Conservation (phyloP, 2,888 invertebrate species). For the Dryobotodes eremita region DNA sequence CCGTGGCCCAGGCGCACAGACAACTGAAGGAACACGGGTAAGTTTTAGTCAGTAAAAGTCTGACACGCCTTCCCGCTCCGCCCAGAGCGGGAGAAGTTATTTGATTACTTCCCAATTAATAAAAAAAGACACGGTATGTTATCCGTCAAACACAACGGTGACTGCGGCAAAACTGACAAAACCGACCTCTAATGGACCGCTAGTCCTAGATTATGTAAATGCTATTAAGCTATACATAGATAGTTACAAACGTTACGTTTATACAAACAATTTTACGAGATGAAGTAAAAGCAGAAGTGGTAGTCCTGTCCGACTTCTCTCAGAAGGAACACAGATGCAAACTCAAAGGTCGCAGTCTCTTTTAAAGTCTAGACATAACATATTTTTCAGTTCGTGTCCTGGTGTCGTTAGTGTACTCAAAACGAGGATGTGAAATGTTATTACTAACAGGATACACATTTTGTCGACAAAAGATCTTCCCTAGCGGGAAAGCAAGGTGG, state of each 20-base stretch:
- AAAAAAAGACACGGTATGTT: too few species aligned
- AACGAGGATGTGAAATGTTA: slow-evolving; percentile 22
- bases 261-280: background rate
- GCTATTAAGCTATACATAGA: too few species aligned
- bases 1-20: too few species aligned
- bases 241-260: too few species aligned
- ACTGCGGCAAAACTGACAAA: background rate
- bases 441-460: slow-evolving; percentile 30
- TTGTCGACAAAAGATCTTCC: slow-evolving; percentile 1
- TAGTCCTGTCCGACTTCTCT: too few species aligned
- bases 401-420: slow-evolving; percentile 1
- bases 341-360: background rate
- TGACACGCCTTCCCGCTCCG: too few species aligned
- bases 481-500: slow-evolving; percentile 16
- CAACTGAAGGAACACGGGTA: too few species aligned
- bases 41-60: too few species aligned
- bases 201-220: background rate
- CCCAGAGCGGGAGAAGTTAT: too few species aligned
- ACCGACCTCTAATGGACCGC: background rate
- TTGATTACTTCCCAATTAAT: too few species aligned
- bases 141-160: background rate
- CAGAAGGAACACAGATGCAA: background rate
- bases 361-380: background rate
- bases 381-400: slow-evolving; percentile 5
- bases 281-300: background rate